Percentiles rank a stretch among this genome's conserved stretches.
Evolutionary conservation across 2,113 vertebrate species (phyloP).

Genomic region (Triplophysa siluroides): DNA sequence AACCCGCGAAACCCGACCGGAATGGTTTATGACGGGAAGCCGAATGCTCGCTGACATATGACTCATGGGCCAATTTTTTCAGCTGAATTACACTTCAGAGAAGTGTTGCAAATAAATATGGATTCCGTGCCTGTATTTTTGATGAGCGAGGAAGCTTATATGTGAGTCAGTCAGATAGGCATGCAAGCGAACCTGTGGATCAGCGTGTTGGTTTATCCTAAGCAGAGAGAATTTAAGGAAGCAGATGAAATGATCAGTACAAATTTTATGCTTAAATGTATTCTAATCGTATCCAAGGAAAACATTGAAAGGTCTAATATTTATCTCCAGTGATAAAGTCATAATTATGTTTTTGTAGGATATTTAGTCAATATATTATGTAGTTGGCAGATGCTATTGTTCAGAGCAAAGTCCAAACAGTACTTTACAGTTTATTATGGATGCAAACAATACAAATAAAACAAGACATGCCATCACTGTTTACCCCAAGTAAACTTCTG

Average conservation of each 20-base stretch:
- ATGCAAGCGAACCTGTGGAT: slow-evolving; percentile 17
- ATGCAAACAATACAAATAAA: too few relatives aligned
- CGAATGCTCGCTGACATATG: slow-evolving; percentile 41
- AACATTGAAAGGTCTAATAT: too few relatives aligned
- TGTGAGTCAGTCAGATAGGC: slow-evolving; percentile 29
- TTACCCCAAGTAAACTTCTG: too few relatives aligned
- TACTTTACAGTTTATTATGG: too few relatives aligned
- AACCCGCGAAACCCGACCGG: slow-evolving; percentile 19
- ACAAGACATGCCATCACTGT: too few relatives aligned
- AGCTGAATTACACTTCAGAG: slow-evolving; percentile 42
- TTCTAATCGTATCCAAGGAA: neutral
- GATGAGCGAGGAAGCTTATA: slow-evolving; percentile 19
- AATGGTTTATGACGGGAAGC: slow-evolving; percentile 24
- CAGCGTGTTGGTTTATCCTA: slow-evolving; percentile 3
- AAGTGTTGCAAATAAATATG: slow-evolving; percentile 43
- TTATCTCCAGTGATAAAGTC: too few relatives aligned
- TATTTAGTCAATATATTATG: too few relatives aligned
- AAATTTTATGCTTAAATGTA: neutral
- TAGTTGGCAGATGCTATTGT: too few relatives aligned
- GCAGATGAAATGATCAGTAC: neutral
- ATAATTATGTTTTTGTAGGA: too few relatives aligned
- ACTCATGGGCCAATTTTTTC: slow-evolving; percentile 42
- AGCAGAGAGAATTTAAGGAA: neutral
- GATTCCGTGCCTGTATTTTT: slow-evolving; percentile 33
- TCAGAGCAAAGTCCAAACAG: too few relatives aligned